These are phyloP conservation scores for Gephyroberyx darwinii DNA, from an alignment of 2,797 vertebrate genomes.

Conservation along the genomic window DNA sequence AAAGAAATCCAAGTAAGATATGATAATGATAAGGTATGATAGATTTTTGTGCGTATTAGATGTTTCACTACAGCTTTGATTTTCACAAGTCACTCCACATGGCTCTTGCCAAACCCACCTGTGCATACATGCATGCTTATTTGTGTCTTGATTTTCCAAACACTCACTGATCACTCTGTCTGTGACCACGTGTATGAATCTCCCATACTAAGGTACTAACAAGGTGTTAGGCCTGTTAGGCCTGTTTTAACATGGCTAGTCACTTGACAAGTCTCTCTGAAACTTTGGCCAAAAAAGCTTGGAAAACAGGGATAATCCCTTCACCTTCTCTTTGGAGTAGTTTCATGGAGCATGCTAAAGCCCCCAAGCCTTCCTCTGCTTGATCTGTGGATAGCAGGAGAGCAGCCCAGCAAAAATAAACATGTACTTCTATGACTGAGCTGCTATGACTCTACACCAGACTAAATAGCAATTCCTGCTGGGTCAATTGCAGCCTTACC, in stretches of 20 bases:
- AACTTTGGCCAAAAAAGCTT: slow-evolving; percentile 1
- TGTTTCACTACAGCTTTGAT: slow-evolving; percentile 25
- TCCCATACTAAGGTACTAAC: slow-evolving; percentile 22
- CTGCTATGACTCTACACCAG: slow-evolving; percentile 26
- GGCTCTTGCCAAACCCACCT: slow-evolving; percentile 3
- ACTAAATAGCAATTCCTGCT: slow-evolving; percentile 53
- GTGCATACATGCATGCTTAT: neutral
- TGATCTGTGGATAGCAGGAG: slow-evolving; percentile 41
- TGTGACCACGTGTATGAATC: neutral
- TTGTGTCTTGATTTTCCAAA: neutral
- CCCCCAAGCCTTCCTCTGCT: slow-evolving; percentile 28
- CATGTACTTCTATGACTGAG: slow-evolving; percentile 25
- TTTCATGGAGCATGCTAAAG: slow-evolving; percentile 9
- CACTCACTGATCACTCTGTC: too few relatives aligned
- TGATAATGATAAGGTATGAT: neutral
- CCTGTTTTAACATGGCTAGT: slow-evolving; percentile 20
- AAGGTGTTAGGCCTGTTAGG: slow-evolving; percentile 10
- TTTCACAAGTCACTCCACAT: neutral
- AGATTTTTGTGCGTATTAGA: neutral
- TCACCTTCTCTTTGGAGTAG: slow-evolving; percentile 15
- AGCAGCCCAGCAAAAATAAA: slow-evolving; percentile 49
- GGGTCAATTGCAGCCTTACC: slow-evolving; percentile 19
- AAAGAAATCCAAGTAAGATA: neutral
- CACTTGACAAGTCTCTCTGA: slow-evolving; percentile 28
- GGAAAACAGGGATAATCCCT: slow-evolving; percentile 18